phyloP scores from a whole-genome alignment of 1,140 invertebrate genomes.

The Brachionus paranguensis region DNA sequence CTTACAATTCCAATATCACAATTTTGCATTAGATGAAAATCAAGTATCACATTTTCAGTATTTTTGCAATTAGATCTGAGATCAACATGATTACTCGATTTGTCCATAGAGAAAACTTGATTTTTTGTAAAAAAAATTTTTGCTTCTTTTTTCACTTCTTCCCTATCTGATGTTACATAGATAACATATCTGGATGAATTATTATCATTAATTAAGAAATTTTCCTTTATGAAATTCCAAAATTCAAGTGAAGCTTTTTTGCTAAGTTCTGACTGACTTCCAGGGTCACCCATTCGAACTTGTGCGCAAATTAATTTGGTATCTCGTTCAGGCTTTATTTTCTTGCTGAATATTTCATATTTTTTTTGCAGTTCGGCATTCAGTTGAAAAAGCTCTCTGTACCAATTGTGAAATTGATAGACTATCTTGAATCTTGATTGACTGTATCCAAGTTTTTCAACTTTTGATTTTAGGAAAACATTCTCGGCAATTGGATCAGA shows the following conservation, averaged over 20 bases:
- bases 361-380: neutral
- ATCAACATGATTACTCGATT: constrained; percentile 1
- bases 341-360: neutral
- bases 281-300: neutral
- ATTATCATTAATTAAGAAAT: neutral
- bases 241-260: neutral
- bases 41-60: neutral
- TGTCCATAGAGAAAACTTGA: neutral
- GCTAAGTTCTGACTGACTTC: neutral
- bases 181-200: neutral
- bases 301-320: neutral
- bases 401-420: too few species aligned
- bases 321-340: neutral
- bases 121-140: too few species aligned
- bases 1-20: constrained; percentile 28
- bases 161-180: too few species aligned
- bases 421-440: too few species aligned
- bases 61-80: neutral
- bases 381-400: neutral
- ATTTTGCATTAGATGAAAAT: constrained; percentile 34
- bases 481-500: too few species aligned
- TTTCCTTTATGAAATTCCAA: constrained; percentile 8
- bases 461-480: too few species aligned
- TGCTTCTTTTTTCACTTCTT: too few species aligned
- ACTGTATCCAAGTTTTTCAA: too few species aligned